phyloP scores from a whole-genome alignment of 1,140 invertebrate genomes.

The Drosophila busckii region DNA sequence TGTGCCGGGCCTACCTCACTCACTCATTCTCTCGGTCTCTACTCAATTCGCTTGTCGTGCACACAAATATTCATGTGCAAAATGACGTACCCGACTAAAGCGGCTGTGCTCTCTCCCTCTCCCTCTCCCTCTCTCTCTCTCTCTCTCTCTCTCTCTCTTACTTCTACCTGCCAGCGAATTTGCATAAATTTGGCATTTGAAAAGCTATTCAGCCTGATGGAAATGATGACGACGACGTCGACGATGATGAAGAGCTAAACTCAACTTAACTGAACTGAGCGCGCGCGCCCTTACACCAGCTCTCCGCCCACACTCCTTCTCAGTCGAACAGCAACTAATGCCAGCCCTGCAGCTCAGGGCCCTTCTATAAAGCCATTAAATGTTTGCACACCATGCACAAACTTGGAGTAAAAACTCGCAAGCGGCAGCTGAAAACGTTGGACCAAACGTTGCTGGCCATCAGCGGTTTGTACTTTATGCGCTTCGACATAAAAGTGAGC shows the following conservation, averaged over 20 bases:
- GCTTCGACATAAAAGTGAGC: slow-evolving; percentile 17
- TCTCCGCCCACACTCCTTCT: neutral
- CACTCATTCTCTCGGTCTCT: neutral
- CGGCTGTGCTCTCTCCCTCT: neutral
- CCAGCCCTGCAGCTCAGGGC: slow-evolving; percentile 10
- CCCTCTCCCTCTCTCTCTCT: slow-evolving; percentile 1
- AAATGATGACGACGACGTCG: slow-evolving; percentile 56
- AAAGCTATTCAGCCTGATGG: slow-evolving; percentile 70
- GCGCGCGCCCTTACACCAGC: neutral
- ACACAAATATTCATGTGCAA: slow-evolving; percentile 69
- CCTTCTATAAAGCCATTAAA: slow-evolving; percentile 58
- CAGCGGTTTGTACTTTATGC: slow-evolving; percentile 11
- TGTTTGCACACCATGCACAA: slow-evolving; percentile 49
- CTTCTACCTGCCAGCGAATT: slow-evolving; percentile 41
- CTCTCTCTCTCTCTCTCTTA: slow-evolving; percentile 8
- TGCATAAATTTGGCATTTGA: slow-evolving; percentile 73
- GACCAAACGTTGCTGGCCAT: slow-evolving; percentile 9
- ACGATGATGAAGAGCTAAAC: slow-evolving; percentile 49
- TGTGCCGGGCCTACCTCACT: slow-evolving; percentile 22
- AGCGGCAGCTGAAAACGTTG: slow-evolving; percentile 7
- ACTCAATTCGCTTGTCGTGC: too few relatives aligned
- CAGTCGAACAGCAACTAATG: too few relatives aligned
- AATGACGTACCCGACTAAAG: slow-evolving; percentile 32
- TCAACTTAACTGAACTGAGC: slow-evolving; percentile 33
- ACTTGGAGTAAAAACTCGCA: slow-evolving; percentile 39